Conservation (phyloP, 2,888 invertebrate genomes). For the Boloria euphrosyne region DNA sequence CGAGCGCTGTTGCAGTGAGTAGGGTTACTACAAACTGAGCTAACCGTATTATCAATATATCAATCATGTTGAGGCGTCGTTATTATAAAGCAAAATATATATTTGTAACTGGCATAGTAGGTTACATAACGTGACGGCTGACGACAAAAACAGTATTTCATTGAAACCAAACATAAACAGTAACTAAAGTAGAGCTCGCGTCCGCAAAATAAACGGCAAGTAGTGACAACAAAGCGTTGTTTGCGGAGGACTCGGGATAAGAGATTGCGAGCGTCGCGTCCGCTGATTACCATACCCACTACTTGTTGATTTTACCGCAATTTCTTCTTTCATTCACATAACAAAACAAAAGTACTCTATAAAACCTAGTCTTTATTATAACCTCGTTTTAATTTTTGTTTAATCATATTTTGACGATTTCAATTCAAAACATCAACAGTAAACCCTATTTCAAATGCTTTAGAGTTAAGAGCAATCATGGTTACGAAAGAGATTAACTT, state of each 20-base stretch:
- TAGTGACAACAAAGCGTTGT: not conserved
- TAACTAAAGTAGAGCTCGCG: not conserved
- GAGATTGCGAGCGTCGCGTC: not conserved
- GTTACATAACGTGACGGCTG: not conserved
- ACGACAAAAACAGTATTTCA: not conserved
- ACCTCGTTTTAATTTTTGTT: too few species aligned
- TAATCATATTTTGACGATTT: too few species aligned
- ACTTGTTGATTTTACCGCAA: constrained; percentile 5
- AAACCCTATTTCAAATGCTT: too few species aligned
- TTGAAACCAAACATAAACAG: not conserved
- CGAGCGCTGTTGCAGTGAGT: too few species aligned
- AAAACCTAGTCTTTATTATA: not conserved
- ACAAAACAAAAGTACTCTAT: not conserved
- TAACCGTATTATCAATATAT: too few species aligned
- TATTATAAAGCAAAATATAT: too few species aligned
- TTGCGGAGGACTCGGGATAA: constrained; percentile 11
- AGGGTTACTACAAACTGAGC: too few species aligned
- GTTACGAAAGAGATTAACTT: too few species aligned
- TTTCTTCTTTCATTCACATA: not conserved
- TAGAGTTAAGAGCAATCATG: too few species aligned
- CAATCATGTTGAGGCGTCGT: too few species aligned
- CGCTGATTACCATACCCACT: not conserved
- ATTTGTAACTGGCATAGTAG: not conserved
- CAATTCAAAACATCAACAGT: too few species aligned
- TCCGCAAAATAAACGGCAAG: not conserved